Evolutionary conservation across 2,797 vertebrate genomes (phyloP).

Genomic region (Cottoperca gobio): DNA sequence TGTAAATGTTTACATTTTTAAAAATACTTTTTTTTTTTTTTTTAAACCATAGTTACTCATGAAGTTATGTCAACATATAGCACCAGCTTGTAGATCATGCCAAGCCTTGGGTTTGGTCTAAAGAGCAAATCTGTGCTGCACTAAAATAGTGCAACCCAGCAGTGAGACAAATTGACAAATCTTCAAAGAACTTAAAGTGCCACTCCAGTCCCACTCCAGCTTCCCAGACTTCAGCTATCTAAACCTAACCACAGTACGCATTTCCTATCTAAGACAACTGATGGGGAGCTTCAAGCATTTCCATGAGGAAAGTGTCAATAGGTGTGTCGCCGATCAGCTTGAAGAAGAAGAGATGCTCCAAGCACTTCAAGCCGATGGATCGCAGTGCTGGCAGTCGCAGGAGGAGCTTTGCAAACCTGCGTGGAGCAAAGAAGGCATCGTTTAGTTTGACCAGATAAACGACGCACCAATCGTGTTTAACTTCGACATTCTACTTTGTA

Average conservation of each 20-base stretch:
- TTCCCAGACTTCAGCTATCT: conserved; percentile 82
- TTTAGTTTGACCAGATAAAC: conserved; percentile 1
- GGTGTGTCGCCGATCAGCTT: conserved; percentile 98
- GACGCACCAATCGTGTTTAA: background rate
- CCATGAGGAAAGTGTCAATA: conserved; percentile 99
- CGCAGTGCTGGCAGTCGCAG: conserved; percentile 94
- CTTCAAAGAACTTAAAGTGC: conserved; percentile 88
- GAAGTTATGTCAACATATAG: conserved; percentile 84
- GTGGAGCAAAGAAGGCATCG: background rate
- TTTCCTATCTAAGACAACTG: conserved; percentile 84
- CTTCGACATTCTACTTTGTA: background rate
- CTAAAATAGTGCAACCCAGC: conserved; percentile 82
- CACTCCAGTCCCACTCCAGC: conserved; percentile 86
- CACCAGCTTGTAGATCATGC: conserved; percentile 86
- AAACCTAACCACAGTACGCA: conserved; percentile 77
- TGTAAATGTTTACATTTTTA: conserved; percentile 79
- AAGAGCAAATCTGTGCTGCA: conserved; percentile 84
- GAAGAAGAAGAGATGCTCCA: conserved; percentile 99
- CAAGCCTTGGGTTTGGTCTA: conserved; percentile 86
- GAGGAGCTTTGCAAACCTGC: conserved; percentile 96
- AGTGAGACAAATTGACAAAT: conserved; percentile 87
- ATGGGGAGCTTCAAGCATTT: conserved; percentile 98
- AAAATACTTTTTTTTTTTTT: conserved; percentile 75
- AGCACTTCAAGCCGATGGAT: conserved; percentile 96
- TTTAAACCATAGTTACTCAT: conserved; percentile 74